phyloP scores from a whole-genome alignment of 1,140 invertebrate species.

The Tetramorium alpestre region DNA sequence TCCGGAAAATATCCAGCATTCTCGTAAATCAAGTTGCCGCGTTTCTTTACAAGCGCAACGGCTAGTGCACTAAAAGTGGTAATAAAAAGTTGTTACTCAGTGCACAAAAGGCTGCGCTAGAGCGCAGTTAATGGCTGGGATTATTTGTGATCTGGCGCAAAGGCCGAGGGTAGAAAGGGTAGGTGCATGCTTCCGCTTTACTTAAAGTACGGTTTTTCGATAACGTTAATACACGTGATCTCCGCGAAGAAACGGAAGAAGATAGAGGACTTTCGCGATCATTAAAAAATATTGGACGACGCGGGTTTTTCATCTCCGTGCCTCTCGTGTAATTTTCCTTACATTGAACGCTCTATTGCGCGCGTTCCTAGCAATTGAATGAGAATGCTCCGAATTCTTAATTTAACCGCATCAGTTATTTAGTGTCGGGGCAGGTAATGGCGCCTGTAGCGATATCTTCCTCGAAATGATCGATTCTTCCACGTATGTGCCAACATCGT shows the following conservation, averaged over 20 bases:
- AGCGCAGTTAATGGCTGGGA: constrained; percentile 35
- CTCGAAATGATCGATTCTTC: constrained; percentile 19
- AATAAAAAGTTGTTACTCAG: constrained; percentile 57
- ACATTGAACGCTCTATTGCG: neutral
- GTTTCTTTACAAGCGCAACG: constrained; percentile 26
- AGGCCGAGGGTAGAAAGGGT: neutral
- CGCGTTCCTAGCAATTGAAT: neutral
- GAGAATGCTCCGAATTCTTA: neutral
- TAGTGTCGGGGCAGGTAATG: neutral
- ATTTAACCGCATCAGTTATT: constrained; percentile 16
- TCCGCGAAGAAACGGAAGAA: neutral
- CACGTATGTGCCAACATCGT: neutral
- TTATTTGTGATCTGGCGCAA: constrained; percentile 25
- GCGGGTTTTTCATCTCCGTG: neutral
- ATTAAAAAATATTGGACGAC: constrained; percentile 8
- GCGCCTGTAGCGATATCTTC: neutral
- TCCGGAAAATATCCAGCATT: constrained; percentile 13
- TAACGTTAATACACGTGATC: constrained; percentile 21
- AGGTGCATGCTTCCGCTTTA: constrained; percentile 13
- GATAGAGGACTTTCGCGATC: neutral
- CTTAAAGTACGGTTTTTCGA: constrained; percentile 33
- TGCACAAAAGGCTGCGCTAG: constrained; percentile 10
- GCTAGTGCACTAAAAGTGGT: constrained; percentile 54
- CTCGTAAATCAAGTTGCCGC: constrained; percentile 52
- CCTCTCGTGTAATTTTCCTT: neutral